These are phyloP conservation scores for Nannobrachium achirus DNA, from an alignment of 2,113 vertebrate species.

Conservation along the genomic window DNA sequence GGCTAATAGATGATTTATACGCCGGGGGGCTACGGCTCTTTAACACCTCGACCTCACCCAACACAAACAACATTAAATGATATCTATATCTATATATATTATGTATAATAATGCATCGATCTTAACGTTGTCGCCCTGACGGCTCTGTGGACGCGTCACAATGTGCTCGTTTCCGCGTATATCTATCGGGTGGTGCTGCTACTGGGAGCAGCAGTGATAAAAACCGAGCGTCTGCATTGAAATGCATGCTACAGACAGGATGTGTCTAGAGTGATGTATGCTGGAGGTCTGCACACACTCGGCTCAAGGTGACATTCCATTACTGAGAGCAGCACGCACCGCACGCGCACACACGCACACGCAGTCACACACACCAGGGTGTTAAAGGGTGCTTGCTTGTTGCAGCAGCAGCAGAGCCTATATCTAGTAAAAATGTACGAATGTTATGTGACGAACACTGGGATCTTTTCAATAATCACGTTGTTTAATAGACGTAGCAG, in stretches of 20 bases:
- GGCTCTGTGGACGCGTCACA: too few species aligned
- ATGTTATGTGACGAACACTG: conserved; percentile 1
- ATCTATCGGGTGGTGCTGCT: too few species aligned
- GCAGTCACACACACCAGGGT: conserved; percentile 19
- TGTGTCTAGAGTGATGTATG: conserved; percentile 68
- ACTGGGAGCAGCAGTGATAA: conserved; percentile 25
- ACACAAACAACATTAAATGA: too few species aligned
- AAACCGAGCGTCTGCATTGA: conserved; percentile 34
- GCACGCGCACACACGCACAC: background rate
- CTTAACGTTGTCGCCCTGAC: too few species aligned
- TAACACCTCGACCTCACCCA: too few species aligned
- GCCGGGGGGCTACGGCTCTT: too few species aligned
- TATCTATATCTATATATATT: too few species aligned
- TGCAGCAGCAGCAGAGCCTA: conserved; percentile 37
- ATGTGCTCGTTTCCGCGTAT: too few species aligned
- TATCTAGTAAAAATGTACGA: too few species aligned
- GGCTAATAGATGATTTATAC: background rate
- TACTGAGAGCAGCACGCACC: conserved; percentile 57
- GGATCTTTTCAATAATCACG: conserved; percentile 14
- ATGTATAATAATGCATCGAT: too few species aligned
- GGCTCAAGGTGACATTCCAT: conserved; percentile 82
- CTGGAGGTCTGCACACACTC: conserved; percentile 73
- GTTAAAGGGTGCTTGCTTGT: conserved; percentile 32
- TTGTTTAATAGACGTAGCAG: conserved; percentile 28
- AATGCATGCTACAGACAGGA: conserved; percentile 50